A percentile compares a stretch with the other conserved stretches of the same genome.
Conservation (phyloP, 2,888 invertebrate species). For the Dicycla oo region DNA sequence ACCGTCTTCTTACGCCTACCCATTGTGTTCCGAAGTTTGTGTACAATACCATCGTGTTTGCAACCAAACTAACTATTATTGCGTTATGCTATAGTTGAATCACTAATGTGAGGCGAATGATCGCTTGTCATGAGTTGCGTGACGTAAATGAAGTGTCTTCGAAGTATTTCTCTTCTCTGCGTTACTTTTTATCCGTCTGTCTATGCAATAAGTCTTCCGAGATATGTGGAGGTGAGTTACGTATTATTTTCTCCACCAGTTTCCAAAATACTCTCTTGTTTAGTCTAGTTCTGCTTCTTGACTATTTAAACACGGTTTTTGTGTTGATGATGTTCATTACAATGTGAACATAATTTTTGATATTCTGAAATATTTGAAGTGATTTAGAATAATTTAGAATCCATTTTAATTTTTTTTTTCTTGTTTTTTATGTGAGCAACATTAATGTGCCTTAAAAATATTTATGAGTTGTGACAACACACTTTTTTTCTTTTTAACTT, state of each 20-base stretch:
- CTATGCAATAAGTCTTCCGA: not conserved
- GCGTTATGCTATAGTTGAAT: constrained; percentile 25
- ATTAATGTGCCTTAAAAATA: too few relatives aligned
- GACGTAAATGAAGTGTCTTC: constrained; percentile 37
- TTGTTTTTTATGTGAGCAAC: too few relatives aligned
- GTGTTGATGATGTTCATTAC: too few relatives aligned
- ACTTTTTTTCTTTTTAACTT: too few relatives aligned
- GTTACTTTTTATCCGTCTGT: not conserved
- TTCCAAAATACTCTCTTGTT: not conserved
- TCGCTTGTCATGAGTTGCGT: constrained; percentile 54
- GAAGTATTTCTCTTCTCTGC: constrained; percentile 8
- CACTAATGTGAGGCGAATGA: constrained; percentile 28
- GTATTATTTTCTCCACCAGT: not conserved
- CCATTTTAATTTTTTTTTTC: too few relatives aligned
- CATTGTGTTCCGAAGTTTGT: constrained; percentile 40
- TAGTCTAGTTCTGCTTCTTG: too few relatives aligned
- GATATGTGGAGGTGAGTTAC: not conserved
- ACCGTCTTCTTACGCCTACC: constrained; percentile 48
- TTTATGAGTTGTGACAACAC: too few relatives aligned
- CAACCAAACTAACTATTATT: constrained; percentile 28
- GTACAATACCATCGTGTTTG: constrained; percentile 28
- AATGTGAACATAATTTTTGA: too few relatives aligned
- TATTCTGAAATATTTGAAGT: too few relatives aligned
- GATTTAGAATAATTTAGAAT: too few relatives aligned
- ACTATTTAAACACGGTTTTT: too few relatives aligned